Percentiles rank a stretch among this genome's conserved stretches.
These are phyloP conservation scores for Edolisoma coerulescens DNA, from an alignment of 2,113 vertebrate species.

Conservation along the genomic window DNA sequence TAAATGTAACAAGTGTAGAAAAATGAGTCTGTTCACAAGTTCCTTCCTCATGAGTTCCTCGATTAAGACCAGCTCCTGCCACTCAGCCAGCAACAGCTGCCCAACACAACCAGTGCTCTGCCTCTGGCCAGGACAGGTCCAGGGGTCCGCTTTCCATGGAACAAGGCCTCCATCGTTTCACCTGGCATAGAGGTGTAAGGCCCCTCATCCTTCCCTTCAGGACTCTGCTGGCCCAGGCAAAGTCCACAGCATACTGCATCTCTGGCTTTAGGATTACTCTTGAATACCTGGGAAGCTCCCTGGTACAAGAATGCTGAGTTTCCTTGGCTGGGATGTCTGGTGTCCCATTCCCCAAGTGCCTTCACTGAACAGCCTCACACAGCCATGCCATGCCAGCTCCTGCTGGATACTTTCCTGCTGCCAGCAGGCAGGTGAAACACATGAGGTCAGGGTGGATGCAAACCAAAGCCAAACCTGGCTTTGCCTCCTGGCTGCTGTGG, in stretches of 20 bases:
- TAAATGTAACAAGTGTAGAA: rapidly evolving
- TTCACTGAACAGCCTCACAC: background rate
- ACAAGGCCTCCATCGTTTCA: background rate
- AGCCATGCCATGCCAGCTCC: background rate
- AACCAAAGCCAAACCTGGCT: background rate
- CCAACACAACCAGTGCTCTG: rapidly evolving
- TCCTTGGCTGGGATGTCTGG: rapidly evolving
- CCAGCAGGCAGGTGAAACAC: background rate
- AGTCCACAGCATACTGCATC: rapidly evolving
- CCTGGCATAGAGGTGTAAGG: rapidly evolving
- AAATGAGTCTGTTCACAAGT: background rate
- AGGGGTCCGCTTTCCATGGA: background rate
- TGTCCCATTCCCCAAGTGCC: rapidly evolving
- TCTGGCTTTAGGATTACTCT: background rate
- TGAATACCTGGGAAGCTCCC: background rate
- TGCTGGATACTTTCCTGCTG: background rate
- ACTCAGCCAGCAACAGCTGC: background rate
- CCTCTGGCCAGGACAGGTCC: background rate
- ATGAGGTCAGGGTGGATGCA: background rate
- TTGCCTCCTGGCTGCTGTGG: background rate
- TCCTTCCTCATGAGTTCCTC: background rate
- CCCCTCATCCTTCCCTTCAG: background rate
- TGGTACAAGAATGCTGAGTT: rapidly evolving
- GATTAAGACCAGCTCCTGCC: background rate
- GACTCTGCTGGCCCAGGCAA: background rate